These are phyloP conservation scores for Lycocerus yunnanus DNA, from an alignment of 2,888 invertebrate genomes.

Conservation along the genomic window DNA sequence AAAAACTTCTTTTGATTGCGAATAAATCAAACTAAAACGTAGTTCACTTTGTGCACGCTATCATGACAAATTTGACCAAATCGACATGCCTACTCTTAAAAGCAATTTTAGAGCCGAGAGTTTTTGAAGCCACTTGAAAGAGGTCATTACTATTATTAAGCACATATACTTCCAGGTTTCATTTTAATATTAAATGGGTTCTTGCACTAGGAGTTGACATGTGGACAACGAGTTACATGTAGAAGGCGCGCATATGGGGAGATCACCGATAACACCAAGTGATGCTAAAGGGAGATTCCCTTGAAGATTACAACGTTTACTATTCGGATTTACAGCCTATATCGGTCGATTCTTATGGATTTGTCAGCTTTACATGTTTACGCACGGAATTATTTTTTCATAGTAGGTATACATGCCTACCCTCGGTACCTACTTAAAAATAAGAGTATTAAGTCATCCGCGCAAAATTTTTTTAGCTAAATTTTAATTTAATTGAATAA, in stretches of 20 bases:
- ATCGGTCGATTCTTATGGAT: conserved; percentile 48
- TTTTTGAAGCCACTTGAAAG: neutral
- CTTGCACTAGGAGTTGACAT: conserved; percentile 40
- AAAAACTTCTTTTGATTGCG: neutral
- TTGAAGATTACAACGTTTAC: conserved; percentile 54
- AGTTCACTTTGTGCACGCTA: neutral
- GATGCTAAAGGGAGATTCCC: conserved; percentile 43
- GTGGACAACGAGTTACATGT: conserved; percentile 46
- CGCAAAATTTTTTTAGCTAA: neutral
- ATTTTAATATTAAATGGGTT: conserved; percentile 21
- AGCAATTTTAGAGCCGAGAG: neutral
- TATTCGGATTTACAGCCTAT: conserved; percentile 53
- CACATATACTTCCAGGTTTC: conserved; percentile 16
- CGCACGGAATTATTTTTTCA: conserved; percentile 45
- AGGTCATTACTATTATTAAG: neutral
- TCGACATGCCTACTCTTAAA: neutral
- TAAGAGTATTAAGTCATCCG: neutral
- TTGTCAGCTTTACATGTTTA: conserved; percentile 52
- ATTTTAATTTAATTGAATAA: neutral
- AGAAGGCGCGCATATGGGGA: conserved; percentile 43
- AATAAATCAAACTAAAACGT: neutral
- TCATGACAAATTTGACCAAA: neutral
- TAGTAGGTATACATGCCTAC: conserved; percentile 16
- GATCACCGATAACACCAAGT: conserved; percentile 38
- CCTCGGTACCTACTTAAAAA: neutral